Conservation (phyloP, 23 tunicate genomes). For the Oikopleura dioica region DNA sequence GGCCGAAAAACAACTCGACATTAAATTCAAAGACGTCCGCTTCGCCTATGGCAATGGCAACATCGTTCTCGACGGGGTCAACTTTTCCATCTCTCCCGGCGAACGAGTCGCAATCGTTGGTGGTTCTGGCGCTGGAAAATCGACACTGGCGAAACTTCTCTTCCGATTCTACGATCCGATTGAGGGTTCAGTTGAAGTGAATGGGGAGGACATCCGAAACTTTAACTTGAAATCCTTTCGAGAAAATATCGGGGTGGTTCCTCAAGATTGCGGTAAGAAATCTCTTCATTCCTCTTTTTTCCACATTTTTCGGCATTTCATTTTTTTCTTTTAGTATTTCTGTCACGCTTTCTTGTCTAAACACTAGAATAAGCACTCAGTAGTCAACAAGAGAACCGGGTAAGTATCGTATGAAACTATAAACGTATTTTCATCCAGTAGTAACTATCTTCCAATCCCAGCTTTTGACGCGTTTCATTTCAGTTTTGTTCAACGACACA, state of each 20-base stretch:
- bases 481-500: conserved; percentile 65
- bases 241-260: conserved; percentile 48
- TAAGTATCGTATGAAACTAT: too few relatives aligned
- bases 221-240: conserved; percentile 30
- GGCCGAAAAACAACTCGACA: too few relatives aligned
- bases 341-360: too few relatives aligned
- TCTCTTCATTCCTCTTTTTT: too few relatives aligned
- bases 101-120: conserved; percentile 73
- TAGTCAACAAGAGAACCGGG: too few relatives aligned
- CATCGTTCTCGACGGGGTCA: conserved; percentile 27
- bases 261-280: conserved; percentile 16
- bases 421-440: too few relatives aligned
- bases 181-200: conserved; percentile 29
- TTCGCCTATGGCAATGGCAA: conserved; percentile 67
- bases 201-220: conserved; percentile 32
- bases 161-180: conserved; percentile 59
- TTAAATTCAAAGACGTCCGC: conserved; percentile 38
- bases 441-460: too few relatives aligned
- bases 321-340: too few relatives aligned
- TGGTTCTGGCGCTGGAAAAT: conserved; percentile 88
- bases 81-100: conserved; percentile 42
- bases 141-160: conserved; percentile 49
- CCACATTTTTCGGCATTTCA: too few relatives aligned
- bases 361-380: too few relatives aligned
- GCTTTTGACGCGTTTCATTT: too few relatives aligned